Evolutionary conservation across 2,113 vertebrate genomes (phyloP), one percentile per base, ranked within the genome.

Genomic region (Cercopithecus mona): DNA sequence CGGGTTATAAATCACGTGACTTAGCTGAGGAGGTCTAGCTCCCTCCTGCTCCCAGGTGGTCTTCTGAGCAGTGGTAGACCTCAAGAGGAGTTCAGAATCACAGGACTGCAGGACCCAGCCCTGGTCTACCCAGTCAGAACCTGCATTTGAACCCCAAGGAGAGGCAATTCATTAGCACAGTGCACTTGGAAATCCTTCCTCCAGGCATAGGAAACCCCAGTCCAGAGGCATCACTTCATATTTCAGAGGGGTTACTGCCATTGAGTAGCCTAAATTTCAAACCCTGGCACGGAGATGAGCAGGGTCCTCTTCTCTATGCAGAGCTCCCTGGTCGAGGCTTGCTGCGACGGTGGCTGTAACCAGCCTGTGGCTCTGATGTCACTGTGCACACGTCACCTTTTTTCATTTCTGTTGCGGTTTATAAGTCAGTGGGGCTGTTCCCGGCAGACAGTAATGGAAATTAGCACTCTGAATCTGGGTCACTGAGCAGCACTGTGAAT

Each of bases 1-100:
- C 11, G 3, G 16, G 40, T 45, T 0, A 52, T 32, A 18, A 4
- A 2, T 9, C 16, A 6, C 0, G 0, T 0, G 7, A 0, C 35
- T 22, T 12, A 8, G 61, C 75, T 2, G 81, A 59, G 78, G 12
- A 2, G 17, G 40, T 72, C 40, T 32, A 1, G 11, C 6, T 10
- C 8, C 40, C 35, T 55, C n/a, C 50, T 50, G 66, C 57, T 13
- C 5, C 0, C 3, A 50, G 0, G 12, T 3, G 10, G n/a, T 13
- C 57, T 23, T 22, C 50, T 5, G 18, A 11, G 38, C 25, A 12
- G 27, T 5, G 0, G 2, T 2, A 12, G 32, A 52, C 16, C 61
- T 7, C 61, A 3, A 55, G 45, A 2, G 23, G 35, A 10, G 18
- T 3, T 2, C 0, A 12, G 40, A 17, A 8, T 1, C 0, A 38